phyloP scores from a whole-genome alignment of 2,888 invertebrate species.

The Eulithis prunata region DNA sequence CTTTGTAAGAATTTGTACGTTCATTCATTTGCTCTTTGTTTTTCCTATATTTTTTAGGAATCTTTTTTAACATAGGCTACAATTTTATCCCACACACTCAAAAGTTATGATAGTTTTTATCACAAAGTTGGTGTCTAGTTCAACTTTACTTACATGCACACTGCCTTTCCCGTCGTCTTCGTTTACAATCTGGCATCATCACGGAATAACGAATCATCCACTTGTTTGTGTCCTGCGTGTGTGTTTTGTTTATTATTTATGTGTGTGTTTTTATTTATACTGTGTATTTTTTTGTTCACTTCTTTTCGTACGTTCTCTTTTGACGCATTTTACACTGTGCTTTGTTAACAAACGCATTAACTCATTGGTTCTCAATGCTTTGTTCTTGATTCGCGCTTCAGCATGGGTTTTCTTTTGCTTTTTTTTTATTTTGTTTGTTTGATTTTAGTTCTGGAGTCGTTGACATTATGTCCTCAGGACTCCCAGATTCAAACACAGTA shows the following conservation, averaged over 20 bases:
- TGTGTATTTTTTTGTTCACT: conserved; percentile 23
- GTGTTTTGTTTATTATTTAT: conserved; percentile 29
- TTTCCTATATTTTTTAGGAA: too few relatives aligned
- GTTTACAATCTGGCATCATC: conserved; percentile 29
- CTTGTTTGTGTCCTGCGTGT: conserved; percentile 39
- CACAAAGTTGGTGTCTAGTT: too few relatives aligned
- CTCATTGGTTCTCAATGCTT: conserved; percentile 37
- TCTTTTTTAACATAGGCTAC: too few relatives aligned
- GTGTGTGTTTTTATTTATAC: conserved; percentile 15
- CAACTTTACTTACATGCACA: neutral
- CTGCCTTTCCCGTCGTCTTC: conserved; percentile 33
- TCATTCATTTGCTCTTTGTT: too few relatives aligned
- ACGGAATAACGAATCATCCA: conserved; percentile 40
- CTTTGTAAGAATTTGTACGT: too few relatives aligned
- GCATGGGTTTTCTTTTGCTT: conserved; percentile 52
- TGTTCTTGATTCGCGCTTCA: conserved; percentile 42
- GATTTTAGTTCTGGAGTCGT: conserved; percentile 57
- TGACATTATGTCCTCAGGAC: conserved; percentile 78
- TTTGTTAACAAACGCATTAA: conserved; percentile 42
- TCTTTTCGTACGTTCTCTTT: conserved; percentile 34
- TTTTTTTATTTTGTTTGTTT: conserved; percentile 33
- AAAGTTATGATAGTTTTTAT: too few relatives aligned
- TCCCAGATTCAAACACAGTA: conserved; percentile 55
- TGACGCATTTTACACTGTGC: conserved; percentile 29
- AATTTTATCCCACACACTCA: too few relatives aligned